Evolutionary conservation across 1,140 invertebrate genomes (phyloP), one percentile per base, ranked within the genome.

Genomic region (Rhizoglyphus robini): DNA sequence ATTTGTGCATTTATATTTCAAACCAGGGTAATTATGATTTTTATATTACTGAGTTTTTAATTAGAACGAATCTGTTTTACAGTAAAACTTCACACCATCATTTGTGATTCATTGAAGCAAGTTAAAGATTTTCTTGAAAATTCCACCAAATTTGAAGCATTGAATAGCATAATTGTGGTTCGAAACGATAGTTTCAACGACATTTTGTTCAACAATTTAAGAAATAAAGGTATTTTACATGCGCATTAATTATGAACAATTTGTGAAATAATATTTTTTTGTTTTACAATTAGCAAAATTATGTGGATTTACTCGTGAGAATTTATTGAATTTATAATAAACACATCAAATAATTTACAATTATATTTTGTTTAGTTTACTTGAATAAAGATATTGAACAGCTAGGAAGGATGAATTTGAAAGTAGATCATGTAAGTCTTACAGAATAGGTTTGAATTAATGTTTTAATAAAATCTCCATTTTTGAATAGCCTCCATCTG

Each of bases 1-100:
- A 96, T 73, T 90, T 92, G 48, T 95, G 90, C 80, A 85, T 87
- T 73, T 95, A 88, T 77, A 96, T 97, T 74, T 90, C 96, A 69
- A 89, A 90, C 72, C 93, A 96, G 83, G 85, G 86, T 86, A 79
- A 75, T 73, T 76, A 8, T 18, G 5, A 15, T n/a, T 57, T 13
- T 57, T 34, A 57, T 13, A 34, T 13, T 15, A 13, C 32, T 49
- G 18, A 18, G 5, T 27, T 8, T 13, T 11, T 46, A 49, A 30
- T n/a, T 47, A 8, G 18, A 41, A 11, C 27, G n/a, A n/a, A 11
- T 13, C 23, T 61, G 8, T 11, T 46, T 49, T 61, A 8, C 32
- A 61, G 61, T 31, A 18, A 23, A 65, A 20, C 20, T 65, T 20
- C 23, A 11, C 2, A 29, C 61, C 23, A 65, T 65, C 2, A 27